phyloP scores from a whole-genome alignment of 1,140 invertebrate species.

The Drosophila bipectinata region DNA sequence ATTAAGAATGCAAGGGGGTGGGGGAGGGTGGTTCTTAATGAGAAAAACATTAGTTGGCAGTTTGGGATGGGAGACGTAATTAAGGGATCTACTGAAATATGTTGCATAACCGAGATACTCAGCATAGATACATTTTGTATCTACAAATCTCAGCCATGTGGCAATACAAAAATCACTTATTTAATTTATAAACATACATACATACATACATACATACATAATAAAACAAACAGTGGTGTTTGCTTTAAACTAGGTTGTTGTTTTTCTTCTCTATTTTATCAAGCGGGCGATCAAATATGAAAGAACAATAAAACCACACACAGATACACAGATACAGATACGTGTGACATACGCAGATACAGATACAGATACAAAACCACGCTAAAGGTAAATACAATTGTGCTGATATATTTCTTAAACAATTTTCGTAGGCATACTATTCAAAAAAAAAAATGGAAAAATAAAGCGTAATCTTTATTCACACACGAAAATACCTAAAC shows the following conservation, averaged over 20 bases:
- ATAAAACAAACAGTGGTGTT: constrained; percentile 10
- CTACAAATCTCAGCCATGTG: constrained; percentile 1
- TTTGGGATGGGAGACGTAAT: constrained; percentile 14
- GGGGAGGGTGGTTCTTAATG: constrained; percentile 18
- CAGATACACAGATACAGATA: constrained; percentile 7
- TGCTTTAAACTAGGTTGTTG: constrained; percentile 42
- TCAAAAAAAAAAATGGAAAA: constrained; percentile 16
- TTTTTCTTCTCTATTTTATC: constrained; percentile 60
- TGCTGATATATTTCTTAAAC: constrained; percentile 35
- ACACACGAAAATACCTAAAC: constrained; percentile 14
- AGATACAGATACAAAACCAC: not conserved
- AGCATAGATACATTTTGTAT: not conserved
- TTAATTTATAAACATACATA: constrained; percentile 49
- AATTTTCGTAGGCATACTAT: constrained; percentile 40
- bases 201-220: constrained; percentile 10
- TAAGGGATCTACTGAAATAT: not conserved
- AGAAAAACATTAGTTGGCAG: constrained; percentile 23
- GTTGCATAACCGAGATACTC: constrained; percentile 20
- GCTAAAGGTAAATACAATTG: constrained; percentile 22
- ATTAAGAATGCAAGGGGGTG: not conserved
- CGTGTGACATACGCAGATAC: not conserved
- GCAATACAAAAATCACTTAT: constrained; percentile 52
- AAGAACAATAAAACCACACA: constrained; percentile 63
- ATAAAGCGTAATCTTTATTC: constrained; percentile 39
- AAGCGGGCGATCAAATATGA: constrained; percentile 72